Percentiles rank a stretch among this genome's conserved stretches.
Evolutionary conservation across 2,797 vertebrate genomes (phyloP).

Genomic region (Threskiornis aethiopicus): DNA sequence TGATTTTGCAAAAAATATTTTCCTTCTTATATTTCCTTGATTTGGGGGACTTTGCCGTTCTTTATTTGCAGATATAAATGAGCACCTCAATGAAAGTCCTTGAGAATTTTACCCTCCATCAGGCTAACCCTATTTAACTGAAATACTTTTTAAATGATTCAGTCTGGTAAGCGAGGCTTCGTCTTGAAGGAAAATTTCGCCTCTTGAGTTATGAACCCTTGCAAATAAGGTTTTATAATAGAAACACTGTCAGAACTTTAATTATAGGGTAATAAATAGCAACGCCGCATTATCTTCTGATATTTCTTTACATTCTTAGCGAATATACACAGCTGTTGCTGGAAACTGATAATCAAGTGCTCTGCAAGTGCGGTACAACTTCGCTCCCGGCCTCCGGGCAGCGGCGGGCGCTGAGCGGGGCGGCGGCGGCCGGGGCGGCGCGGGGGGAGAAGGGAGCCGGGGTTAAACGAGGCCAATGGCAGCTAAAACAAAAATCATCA

Average conservation of each 20-base stretch:
- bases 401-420: too few species aligned
- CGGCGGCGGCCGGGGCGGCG: too few species aligned
- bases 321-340: conserved; percentile 74
- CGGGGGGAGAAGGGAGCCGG: conserved; percentile 32
- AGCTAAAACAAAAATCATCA: background rate
- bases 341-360: conserved; percentile 66
- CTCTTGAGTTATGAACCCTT: conserved; percentile 74
- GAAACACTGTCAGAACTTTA: conserved; percentile 76
- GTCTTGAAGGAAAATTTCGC: conserved; percentile 68
- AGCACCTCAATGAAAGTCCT: conserved; percentile 20
- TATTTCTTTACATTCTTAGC: conserved; percentile 67
- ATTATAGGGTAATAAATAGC: conserved; percentile 81
- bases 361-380: conserved; percentile 31
- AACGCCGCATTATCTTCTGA: conserved; percentile 71
- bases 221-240: conserved; percentile 73
- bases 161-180: conserved; percentile 15
- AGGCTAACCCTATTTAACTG: conserved; percentile 30
- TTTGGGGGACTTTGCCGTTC: background rate
- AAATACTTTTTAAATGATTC: conserved; percentile 33
- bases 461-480: conserved; percentile 63
- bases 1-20: background rate
- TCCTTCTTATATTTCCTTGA: background rate
- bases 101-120: background rate
- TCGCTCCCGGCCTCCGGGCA: conserved; percentile 30
- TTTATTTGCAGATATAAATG: conserved; percentile 14